A percentile compares a stretch with the other conserved stretches of the same genome.
Conservation (phyloP, 2,888 invertebrate species). For the Brachypalpus laphriformis region DNA sequence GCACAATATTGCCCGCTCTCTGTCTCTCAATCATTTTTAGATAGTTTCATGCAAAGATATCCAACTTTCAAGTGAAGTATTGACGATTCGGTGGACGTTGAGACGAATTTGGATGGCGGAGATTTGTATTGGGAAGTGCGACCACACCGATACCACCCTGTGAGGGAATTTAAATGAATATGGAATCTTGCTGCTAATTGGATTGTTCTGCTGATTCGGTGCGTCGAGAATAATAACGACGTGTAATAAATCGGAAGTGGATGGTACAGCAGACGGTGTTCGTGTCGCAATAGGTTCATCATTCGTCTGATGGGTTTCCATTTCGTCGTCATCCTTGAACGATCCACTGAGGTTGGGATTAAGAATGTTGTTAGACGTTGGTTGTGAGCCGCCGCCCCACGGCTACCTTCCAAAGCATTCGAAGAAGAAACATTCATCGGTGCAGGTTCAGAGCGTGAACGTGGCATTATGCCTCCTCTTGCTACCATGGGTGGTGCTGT, state of each 20-base stretch:
- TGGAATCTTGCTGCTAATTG: conserved; percentile 76
- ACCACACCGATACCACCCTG: conserved; percentile 81
- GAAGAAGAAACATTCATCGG: conserved; percentile 31
- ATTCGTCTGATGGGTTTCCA: conserved; percentile 79
- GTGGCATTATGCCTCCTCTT: no score
- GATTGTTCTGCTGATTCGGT: conserved; percentile 19
- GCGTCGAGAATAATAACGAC: conserved; percentile 37
- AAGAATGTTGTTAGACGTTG: conserved; percentile 81
- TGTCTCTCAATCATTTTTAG: not conserved
- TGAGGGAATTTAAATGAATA: conserved; percentile 80
- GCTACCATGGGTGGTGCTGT: conserved; percentile 79
- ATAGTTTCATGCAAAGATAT: not conserved
- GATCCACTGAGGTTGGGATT: conserved; percentile 83
- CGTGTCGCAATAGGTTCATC: conserved; percentile 79
- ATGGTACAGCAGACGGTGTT: conserved; percentile 73
- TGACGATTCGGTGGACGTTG: conserved; percentile 69
- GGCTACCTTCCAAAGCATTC: no score
- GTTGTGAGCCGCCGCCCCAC: conserved; percentile 42
- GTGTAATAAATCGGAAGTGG: conserved; percentile 51
- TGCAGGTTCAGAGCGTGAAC: conserved; percentile 75
- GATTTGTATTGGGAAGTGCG: conserved; percentile 79
- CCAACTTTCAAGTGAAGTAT: conserved; percentile 76
- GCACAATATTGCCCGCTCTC: not conserved
- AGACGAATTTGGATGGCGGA: conserved; percentile 35
- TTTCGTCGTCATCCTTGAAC: conserved; percentile 79